Evolutionary conservation across 2,888 invertebrate species (phyloP).

Genomic region (Coremacera marginata): DNA sequence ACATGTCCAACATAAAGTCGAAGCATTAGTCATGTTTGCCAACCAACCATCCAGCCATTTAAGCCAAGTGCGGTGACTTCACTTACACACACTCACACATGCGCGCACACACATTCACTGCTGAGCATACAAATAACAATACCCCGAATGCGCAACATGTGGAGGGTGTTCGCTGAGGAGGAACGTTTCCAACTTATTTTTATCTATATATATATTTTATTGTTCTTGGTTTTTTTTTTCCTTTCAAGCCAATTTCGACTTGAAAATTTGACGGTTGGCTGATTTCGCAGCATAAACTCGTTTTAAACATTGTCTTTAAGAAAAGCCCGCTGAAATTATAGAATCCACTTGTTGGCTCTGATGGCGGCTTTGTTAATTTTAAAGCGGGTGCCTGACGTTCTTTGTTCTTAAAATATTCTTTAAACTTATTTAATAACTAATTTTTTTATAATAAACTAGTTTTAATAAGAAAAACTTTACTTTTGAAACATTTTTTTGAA

Average conservation of each 20-base stretch:
- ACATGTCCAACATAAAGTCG: background rate
- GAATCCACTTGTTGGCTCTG: constrained; percentile 18
- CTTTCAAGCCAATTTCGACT: constrained; percentile 59
- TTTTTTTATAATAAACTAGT: too few species aligned
- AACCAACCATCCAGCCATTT: background rate
- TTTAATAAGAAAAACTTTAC: too few species aligned
- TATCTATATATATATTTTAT: background rate
- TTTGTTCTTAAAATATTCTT: too few species aligned
- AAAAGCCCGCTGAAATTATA: background rate
- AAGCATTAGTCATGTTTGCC: background rate
- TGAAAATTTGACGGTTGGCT: constrained; percentile 58
- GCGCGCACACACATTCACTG: too few species aligned
- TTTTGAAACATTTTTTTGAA: too few species aligned
- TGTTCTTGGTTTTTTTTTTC: constrained; percentile 44
- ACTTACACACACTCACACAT: background rate
- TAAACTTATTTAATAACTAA: too few species aligned
- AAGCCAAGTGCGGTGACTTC: constrained; percentile 6
- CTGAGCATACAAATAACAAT: background rate
- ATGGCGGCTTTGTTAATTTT: too few species aligned
- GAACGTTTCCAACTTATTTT: constrained; percentile 39
- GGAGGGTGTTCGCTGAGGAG: constrained; percentile 47
- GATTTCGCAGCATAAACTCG: constrained; percentile 19
- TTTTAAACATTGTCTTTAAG: too few species aligned
- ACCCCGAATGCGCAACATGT: background rate
- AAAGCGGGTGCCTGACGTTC: too few species aligned